Evolutionary conservation across 92 coral and sea anemone species (phyloP).

Genomic region (Isaurus tuberculatus): DNA sequence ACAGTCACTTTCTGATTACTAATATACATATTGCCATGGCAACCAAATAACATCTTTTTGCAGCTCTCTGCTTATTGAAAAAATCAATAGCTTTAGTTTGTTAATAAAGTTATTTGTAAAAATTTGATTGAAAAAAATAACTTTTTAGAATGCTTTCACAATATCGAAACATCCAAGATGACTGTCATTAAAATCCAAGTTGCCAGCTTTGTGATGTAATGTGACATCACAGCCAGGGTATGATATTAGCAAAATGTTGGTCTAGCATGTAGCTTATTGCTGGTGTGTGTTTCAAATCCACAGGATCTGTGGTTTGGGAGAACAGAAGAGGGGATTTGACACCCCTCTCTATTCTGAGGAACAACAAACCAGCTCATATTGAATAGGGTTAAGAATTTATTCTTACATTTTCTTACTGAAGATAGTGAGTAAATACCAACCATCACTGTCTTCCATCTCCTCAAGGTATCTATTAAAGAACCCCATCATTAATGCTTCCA

Average conservation of each 20-base stretch:
- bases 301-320: conserved; percentile 29
- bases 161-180: conserved; percentile 24
- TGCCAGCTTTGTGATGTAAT: conserved; percentile 22
- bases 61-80: conserved; percentile 32
- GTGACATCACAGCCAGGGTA: conserved; percentile 31
- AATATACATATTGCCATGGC: conserved; percentile 28
- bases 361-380: conserved; percentile 27
- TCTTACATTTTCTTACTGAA: conserved; percentile 25
- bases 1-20: conserved; percentile 14
- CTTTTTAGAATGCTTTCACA: conserved; percentile 23
- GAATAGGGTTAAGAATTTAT: conserved; percentile 21
- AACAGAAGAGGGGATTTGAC: conserved; percentile 27
- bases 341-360: conserved; percentile 25
- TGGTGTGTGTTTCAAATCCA: conserved; percentile 26
- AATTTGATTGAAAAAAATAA: conserved; percentile 21
- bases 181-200: conserved; percentile 28
- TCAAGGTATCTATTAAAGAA: conserved; percentile 33
- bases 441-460: conserved; percentile 37
- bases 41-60: conserved; percentile 34
- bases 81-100: conserved; percentile 26
- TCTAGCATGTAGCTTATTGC: conserved; percentile 24
- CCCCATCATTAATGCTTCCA: conserved; percentile 30
- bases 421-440: conserved; percentile 28
- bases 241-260: conserved; percentile 30
- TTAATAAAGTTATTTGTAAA: conserved; percentile 23